Base-by-base conservation (phyloP, 2,888 invertebrate genomes). In the Melolontha melolontha region DNA sequence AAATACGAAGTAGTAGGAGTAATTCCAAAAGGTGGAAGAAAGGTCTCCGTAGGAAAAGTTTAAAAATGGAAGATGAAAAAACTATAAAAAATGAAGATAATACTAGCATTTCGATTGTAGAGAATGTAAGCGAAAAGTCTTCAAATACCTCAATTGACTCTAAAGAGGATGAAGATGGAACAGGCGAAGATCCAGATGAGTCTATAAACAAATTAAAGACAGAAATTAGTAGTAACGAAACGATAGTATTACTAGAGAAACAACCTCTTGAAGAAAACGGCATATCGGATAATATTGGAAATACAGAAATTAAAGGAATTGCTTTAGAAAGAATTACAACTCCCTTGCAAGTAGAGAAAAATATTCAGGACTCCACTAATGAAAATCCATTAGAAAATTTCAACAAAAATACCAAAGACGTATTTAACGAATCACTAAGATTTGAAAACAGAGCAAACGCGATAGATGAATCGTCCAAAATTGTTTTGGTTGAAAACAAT, bases 11-110 rank as follows among this genome's bases (percentile, higher is more conserved):
- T 12, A 57, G 57, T 12, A 50, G 66, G 17, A 67, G 51, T 16
- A 59, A 59, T 12, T 59, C 66, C 14, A 67, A 41, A 7, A 50
- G 59, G 17, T 40, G 57, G 51, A 67, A 67, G 16, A 67, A 67
- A 29, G 59, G 40, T 12, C 41, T 42, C 2, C 50, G 51, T n/a
- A 67, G 59, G 52, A 67, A 67, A 34, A 62, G 59, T 62, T 40
- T 59, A 11, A 67, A 62, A 27, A n/a, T 40, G 6, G 66, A 62
- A 12, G 66, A 66, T 1, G 50, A 50, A n/a, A 14, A 1, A 16
- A 6, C 14, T 10, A 10, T 4, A 64, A 50, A 27, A 6, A 1
- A 16, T 11, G 63, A 41, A 64, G 51, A 54, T 11, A 40, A 14
- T 8, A 10, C 11, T 7, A n/a, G n/a, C n/a, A n/a, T 1, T 7